Percentiles rank a stretch among this genome's conserved stretches.
Conservation (phyloP, 2,888 invertebrate species). For the Drosophila niveifrons region DNA sequence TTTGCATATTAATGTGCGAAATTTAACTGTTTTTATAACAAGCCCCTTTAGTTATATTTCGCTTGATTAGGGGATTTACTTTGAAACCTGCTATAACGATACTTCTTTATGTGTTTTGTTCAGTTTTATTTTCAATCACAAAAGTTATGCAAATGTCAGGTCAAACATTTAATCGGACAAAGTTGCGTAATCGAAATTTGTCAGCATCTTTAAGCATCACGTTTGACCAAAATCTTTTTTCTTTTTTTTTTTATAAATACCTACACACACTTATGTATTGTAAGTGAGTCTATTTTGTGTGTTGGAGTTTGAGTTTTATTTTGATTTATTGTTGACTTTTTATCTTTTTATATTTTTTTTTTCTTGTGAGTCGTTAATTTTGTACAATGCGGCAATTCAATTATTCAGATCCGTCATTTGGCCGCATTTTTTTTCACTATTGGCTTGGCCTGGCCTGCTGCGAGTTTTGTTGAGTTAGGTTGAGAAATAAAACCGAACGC, state of each 20-base stretch:
- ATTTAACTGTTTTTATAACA: neutral
- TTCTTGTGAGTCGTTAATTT: constrained; percentile 48
- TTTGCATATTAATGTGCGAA: neutral
- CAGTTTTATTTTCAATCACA: neutral
- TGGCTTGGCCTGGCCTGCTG: constrained; percentile 11
- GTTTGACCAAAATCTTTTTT: constrained; percentile 7
- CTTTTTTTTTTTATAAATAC: constrained; percentile 6
- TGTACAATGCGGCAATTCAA: constrained; percentile 52
- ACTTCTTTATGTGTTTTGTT: neutral
- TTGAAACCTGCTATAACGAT: neutral
- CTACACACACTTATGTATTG: constrained; percentile 6
- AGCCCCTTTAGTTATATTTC: neutral
- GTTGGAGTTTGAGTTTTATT: constrained; percentile 31
- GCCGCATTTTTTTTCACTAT: constrained; percentile 63
- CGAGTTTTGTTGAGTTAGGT: constrained; percentile 43
- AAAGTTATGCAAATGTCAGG: constrained; percentile 44
- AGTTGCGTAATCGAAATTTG: constrained; percentile 50
- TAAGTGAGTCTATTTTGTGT: constrained; percentile 1
- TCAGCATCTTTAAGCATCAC: constrained; percentile 37
- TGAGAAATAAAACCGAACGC: constrained; percentile 35
- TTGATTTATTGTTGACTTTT: constrained; percentile 51
- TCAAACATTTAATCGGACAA: constrained; percentile 19
- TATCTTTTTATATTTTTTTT: constrained; percentile 32
- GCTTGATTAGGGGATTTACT: neutral
- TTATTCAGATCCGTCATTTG: constrained; percentile 63